Percentiles rank a stretch among this genome's conserved stretches.
Conservation (phyloP, 2,113 vertebrate species). For the Sceloporus tristichus region DNA sequence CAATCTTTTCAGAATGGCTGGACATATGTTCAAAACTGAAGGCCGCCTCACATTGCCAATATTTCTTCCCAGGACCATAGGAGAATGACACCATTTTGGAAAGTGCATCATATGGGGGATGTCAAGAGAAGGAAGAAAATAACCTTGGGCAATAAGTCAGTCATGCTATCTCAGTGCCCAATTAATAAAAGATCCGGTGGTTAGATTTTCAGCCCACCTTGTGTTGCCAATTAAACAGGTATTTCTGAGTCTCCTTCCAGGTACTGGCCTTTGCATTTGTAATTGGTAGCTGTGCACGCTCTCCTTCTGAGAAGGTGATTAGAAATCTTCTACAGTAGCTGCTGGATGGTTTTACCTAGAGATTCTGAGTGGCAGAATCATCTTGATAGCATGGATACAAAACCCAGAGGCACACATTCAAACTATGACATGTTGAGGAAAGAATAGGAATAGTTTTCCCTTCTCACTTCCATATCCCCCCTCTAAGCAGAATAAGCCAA, state of each 20-base stretch:
- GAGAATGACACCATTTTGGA: conserved; percentile 42
- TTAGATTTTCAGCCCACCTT: not conserved
- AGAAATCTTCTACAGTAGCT: not conserved
- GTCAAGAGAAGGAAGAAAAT: conserved; percentile 18
- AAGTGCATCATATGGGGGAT: rapidly evolving
- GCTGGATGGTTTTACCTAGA: not conserved
- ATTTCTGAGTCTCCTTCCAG: conserved; percentile 23
- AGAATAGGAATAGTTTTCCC: not conserved
- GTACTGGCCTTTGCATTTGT: not conserved
- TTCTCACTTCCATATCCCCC: not conserved
- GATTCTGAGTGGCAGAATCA: not conserved
- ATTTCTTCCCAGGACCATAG: conserved; percentile 40
- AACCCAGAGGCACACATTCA: not conserved
- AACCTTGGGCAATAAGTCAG: conserved; percentile 20
- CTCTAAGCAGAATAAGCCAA: too few relatives aligned
- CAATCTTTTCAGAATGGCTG: too few relatives aligned
- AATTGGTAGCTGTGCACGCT: not conserved
- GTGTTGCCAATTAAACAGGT: conserved; percentile 46
- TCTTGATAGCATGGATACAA: not conserved
- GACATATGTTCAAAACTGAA: not conserved
- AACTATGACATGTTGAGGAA: not conserved
- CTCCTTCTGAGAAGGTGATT: not conserved
- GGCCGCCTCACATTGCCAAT: not conserved
- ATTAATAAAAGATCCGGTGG: conserved; percentile 24
- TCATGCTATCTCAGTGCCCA: not conserved